Percentiles rank a stretch among this genome's conserved stretches.
Evolutionary conservation across 2,113 vertebrate species (phyloP).

Genomic region (Phasianus colchicus): DNA sequence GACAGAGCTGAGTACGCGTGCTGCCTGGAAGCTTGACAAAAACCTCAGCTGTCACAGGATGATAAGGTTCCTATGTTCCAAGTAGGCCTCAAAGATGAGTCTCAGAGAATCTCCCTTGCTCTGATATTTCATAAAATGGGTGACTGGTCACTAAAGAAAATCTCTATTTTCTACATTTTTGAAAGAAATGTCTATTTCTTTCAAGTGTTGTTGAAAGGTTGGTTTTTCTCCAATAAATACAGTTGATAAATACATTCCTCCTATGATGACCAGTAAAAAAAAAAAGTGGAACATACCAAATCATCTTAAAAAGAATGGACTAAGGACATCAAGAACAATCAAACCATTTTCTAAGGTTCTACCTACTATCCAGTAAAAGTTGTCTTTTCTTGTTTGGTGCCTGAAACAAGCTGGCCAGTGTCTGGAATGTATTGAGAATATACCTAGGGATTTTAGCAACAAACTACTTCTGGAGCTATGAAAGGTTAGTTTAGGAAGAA

Average conservation of each 20-base stretch:
- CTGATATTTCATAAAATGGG: background rate
- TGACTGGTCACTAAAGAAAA: conserved; percentile 18
- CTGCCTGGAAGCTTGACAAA: background rate
- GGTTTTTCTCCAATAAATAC: background rate
- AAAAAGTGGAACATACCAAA: background rate
- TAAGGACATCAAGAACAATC: background rate
- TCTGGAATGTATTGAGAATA: background rate
- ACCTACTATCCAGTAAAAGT: background rate
- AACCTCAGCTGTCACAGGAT: background rate
- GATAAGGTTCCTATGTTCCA: background rate
- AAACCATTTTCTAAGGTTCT: background rate
- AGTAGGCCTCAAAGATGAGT: background rate
- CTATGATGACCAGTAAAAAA: background rate
- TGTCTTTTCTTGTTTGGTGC: background rate
- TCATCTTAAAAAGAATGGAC: background rate
- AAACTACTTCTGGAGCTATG: background rate
- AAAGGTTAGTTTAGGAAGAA: too few relatives aligned
- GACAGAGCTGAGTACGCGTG: accelerated
- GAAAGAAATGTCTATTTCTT: background rate
- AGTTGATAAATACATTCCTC: background rate
- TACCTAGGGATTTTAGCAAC: background rate
- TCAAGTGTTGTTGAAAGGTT: background rate
- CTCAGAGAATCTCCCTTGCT: background rate
- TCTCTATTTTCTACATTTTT: background rate
- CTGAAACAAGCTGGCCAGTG: background rate